These are phyloP conservation scores for Epicampocera succincta DNA, from an alignment of 2,888 invertebrate genomes.

Conservation along the genomic window DNA sequence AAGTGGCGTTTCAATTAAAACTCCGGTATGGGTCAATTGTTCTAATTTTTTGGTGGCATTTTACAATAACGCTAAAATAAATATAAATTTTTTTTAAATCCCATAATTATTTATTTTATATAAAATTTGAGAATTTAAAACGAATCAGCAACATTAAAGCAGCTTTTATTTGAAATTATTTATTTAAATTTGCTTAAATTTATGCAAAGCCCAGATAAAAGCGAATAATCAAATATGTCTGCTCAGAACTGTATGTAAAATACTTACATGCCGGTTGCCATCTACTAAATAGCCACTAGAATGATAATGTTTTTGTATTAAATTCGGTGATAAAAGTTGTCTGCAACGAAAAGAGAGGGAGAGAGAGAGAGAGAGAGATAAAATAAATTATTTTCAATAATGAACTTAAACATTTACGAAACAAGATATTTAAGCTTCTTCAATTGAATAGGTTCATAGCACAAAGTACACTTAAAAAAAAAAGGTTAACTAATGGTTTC, in stretches of 20 bases:
- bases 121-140: no score
- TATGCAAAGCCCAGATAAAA: slow-evolving; percentile 8
- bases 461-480: not conserved
- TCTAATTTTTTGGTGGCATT: no score
- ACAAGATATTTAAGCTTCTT: slow-evolving; percentile 12
- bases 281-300: slow-evolving; percentile 88
- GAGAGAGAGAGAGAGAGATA: not conserved
- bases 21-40: no score
- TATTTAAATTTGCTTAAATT: not conserved
- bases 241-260: not conserved
- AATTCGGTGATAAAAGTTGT: slow-evolving; percentile 95
- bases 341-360: slow-evolving; percentile 84
- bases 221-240: not conserved
- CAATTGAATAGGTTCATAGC: slow-evolving; percentile 15
- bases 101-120: no score
- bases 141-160: no score
- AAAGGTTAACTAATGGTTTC: no score
- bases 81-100: no score
- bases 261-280: slow-evolving; percentile 81
- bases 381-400: slow-evolving; percentile 27
- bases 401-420: slow-evolving; percentile 16
- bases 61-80: no score
- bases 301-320: slow-evolving; percentile 94
- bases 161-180: no score
- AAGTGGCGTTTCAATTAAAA: no score